phyloP scores from a whole-genome alignment of 2,113 vertebrate genomes.

The Ovis aries region ARS-UI_Ramb_v3.0 NC_056054.1:264852501-264853000 shows the following conservation, averaged over 20 bases:
- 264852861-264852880: neutral
- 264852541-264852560: neutral
- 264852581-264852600: fast-evolving
- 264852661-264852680: fast-evolving
- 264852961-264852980: fast-evolving
- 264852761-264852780: neutral
- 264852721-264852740: fast-evolving
- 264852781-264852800: neutral
- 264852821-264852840: neutral
- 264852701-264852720: neutral
- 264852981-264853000: fast-evolving
- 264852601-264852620: neutral
- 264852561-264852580: fast-evolving
- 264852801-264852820: neutral
- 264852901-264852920: neutral
- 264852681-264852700: fast-evolving
- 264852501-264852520: fast-evolving
- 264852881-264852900: fast-evolving
- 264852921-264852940: fast-evolving
- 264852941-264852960: neutral
- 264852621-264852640: fast-evolving
- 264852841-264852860: fast-evolving
- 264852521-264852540: fast-evolving
- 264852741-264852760: neutral
- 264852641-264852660: fast-evolving